A percentile compares a stretch with the other conserved stretches of the same genome.
Conservation (phyloP, 2,888 invertebrate genomes). For the Protodeltote pygarga region DNA sequence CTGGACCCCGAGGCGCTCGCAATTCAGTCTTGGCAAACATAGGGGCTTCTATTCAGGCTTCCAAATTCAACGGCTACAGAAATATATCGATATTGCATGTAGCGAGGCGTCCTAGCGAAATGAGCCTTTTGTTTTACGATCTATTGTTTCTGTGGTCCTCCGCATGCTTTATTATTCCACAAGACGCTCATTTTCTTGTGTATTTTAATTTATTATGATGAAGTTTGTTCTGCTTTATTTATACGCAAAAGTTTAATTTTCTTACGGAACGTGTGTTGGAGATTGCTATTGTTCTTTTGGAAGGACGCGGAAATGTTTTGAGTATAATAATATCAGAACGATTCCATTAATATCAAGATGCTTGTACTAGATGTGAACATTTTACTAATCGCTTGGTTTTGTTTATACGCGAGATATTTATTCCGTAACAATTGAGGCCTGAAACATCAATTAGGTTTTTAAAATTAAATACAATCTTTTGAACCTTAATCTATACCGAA, state of each 20-base stretch:
- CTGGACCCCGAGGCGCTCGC: constrained; percentile 62
- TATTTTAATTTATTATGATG: constrained; percentile 47
- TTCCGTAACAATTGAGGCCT: too few species aligned
- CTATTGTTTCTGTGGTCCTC: constrained; percentile 59
- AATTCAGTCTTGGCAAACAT: constrained; percentile 69
- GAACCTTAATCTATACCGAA: too few species aligned
- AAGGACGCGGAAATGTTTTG: too few species aligned
- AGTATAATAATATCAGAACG: background rate
- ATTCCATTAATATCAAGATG: background rate
- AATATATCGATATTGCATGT: constrained; percentile 66
- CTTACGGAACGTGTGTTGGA: constrained; percentile 1
- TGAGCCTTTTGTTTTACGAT: constrained; percentile 66
- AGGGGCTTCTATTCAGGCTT: constrained; percentile 48
- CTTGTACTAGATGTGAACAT: background rate
- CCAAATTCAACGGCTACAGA: constrained; percentile 47
- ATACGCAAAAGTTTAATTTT: background rate
- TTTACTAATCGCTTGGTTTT: background rate
- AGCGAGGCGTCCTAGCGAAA: constrained; percentile 61
- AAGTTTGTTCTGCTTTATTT: constrained; percentile 2
- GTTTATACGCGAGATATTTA: background rate
- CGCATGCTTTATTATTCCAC: constrained; percentile 48
- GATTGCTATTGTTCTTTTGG: background rate
- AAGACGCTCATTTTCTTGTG: constrained; percentile 43
- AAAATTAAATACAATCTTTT: too few species aligned
- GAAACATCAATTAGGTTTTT: too few species aligned